These are phyloP conservation scores for Grapholita molesta DNA, from an alignment of 1,140 invertebrate genomes.

Conservation along the genomic window DNA sequence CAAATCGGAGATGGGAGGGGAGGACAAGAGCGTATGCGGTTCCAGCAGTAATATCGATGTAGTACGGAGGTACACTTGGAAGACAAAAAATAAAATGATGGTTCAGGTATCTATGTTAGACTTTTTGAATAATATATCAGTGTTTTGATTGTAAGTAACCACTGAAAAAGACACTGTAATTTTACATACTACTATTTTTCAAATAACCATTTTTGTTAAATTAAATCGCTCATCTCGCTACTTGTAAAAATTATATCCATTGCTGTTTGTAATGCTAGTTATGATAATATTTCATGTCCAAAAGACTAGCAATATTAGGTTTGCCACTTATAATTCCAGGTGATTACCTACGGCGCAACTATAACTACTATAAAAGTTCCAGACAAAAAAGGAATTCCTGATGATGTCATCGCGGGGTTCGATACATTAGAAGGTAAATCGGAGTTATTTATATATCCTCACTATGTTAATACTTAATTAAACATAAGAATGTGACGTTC, in stretches of 20 bases:
- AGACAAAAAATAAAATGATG: conserved; percentile 80
- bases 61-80: conserved; percentile 81
- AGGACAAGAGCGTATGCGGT: conserved; percentile 42
- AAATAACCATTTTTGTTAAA: too few relatives aligned
- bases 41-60: conserved; percentile 65
- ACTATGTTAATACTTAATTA: too few relatives aligned
- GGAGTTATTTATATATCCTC: neutral
- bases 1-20: conserved; percentile 10
- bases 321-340: conserved; percentile 36
- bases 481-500: too few relatives aligned
- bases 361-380: conserved; percentile 86
- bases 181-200: too few relatives aligned
- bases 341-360: conserved; percentile 89
- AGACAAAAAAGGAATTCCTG: conserved; percentile 83
- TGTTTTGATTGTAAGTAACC: too few relatives aligned
- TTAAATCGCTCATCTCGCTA: too few relatives aligned
- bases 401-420: conserved; percentile 89
- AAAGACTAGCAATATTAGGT: too few relatives aligned
- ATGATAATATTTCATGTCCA: too few relatives aligned
- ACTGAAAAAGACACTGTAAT: too few relatives aligned
- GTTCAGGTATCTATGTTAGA: conserved; percentile 72
- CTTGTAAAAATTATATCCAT: too few relatives aligned
- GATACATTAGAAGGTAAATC: conserved; percentile 83
- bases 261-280: too few relatives aligned
- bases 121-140: too few relatives aligned